These are phyloP conservation scores for Lamprologus ornatipinnis DNA, from an alignment of 2,113 vertebrate genomes.

Conservation along the genomic window DNA sequence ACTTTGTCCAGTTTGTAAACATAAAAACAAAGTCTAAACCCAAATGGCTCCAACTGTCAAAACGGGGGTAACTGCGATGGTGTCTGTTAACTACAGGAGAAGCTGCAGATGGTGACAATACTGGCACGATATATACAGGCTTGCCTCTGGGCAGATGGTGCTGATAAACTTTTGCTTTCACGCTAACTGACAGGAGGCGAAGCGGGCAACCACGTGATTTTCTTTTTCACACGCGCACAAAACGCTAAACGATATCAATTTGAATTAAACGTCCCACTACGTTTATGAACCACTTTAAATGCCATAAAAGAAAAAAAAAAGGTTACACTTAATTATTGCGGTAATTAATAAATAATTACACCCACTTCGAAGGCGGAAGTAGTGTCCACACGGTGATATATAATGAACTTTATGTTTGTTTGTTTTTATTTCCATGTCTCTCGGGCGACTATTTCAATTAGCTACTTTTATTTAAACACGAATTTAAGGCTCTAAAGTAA, in stretches of 20 bases:
- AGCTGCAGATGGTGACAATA: constrained; percentile 24
- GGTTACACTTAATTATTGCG: background rate
- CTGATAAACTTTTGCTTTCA: constrained; percentile 33
- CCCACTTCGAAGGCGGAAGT: constrained; percentile 58
- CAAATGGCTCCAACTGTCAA: background rate
- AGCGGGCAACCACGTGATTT: constrained; percentile 14
- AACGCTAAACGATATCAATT: background rate
- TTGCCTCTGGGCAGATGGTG: constrained; percentile 30
- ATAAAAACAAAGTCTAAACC: background rate
- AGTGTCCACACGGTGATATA: background rate
- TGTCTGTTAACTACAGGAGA: background rate
- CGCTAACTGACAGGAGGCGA: constrained; percentile 17
- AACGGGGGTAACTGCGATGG: background rate
- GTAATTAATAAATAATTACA: background rate
- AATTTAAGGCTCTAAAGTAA: background rate
- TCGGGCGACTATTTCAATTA: background rate
- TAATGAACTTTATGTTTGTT: background rate
- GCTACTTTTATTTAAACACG: background rate
- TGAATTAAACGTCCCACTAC: background rate
- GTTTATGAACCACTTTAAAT: background rate
- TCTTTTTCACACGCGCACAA: background rate
- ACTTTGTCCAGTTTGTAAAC: background rate
- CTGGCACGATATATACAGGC: background rate
- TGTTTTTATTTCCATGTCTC: background rate
- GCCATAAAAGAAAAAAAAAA: background rate